Base-by-base conservation (phyloP, 2,113 vertebrate species). In the Nyctereutes procyonoides region DNA sequence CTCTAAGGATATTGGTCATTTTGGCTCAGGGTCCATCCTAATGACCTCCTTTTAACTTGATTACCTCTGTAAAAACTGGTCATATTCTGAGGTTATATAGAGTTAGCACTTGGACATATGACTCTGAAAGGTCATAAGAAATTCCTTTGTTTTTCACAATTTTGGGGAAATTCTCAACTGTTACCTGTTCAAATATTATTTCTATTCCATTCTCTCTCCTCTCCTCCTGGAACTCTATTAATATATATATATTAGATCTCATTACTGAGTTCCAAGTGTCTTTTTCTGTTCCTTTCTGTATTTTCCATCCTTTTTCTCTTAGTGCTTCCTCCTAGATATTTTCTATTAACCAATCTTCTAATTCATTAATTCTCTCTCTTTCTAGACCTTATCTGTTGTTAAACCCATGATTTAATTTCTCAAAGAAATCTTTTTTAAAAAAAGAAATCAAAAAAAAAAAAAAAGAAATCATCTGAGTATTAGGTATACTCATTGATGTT, bases 311-410 rank as follows among this genome's bases (percentile, higher is more conserved):
- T 69, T 38, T 87, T 80, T 35, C 32, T 84, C 82, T 86, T 5
- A 15, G 15, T 65, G 24, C 71, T 87, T 63, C 43, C 43, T 88
- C 73, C 53, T 80, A 86, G 35, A 43, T 80, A 86, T 38, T 90
- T 90, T 95, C 62, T 69, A 3, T 51, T 80, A 80, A 62, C 24
- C 32, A 90, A 32, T 80, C 73, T 86, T 80, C 62, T 80, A 62
- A 62, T 91, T 79, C 38, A 86, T 95, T 77, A 77, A 91, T 95
- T 77, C 5, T 58, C 53, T 83, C 26, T 95, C 77, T 30, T 67
- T 48, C 73, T n/a, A 35, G 76, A 63, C 32, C 48, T 83, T 63
- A 43, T 3, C 67, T 89, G 0, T 43, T 43, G 14, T 83, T 84
- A 90, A 76, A 55, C 28, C 20, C n/a, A 65, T 43, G 28, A 30